Percentiles rank a stretch among this genome's conserved stretches.
These are phyloP conservation scores for Epizoanthus stellaris DNA, from an alignment of 92 coral and sea anemone genomes.

Conservation along the genomic window DNA sequence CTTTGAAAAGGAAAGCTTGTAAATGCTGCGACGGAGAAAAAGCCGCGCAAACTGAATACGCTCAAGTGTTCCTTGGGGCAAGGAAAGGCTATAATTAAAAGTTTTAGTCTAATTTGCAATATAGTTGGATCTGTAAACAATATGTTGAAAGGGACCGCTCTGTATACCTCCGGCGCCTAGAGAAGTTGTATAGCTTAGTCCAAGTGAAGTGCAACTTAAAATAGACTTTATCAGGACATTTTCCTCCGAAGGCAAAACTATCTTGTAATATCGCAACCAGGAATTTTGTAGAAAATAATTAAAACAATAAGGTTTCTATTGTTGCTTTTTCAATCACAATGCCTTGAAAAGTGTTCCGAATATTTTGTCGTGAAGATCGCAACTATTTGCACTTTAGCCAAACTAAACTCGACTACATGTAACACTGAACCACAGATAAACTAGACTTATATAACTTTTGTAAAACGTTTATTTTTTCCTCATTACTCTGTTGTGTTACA, in stretches of 20 bases:
- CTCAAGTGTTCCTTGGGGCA: constrained; percentile 47
- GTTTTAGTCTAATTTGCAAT: constrained; percentile 88
- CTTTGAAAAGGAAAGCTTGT: constrained; percentile 8
- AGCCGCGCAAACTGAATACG: constrained; percentile 15
- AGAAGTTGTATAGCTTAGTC: constrained; percentile 33
- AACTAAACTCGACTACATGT: neutral
- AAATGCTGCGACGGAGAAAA: neutral
- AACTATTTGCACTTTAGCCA: neutral
- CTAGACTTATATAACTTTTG: constrained; percentile 10
- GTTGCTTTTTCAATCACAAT: neutral
- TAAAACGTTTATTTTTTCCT: constrained; percentile 18
- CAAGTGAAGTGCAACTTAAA: constrained; percentile 37
- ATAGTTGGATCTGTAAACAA: constrained; percentile 93
- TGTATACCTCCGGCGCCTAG: constrained; percentile 42
- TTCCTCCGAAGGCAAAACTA: neutral
- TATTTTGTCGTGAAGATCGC: neutral
- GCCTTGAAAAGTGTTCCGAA: neutral
- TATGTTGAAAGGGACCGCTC: constrained; percentile 87
- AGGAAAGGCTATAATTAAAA: constrained; percentile 70
- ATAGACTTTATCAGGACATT: neutral
- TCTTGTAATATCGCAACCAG: neutral
- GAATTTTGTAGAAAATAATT: neutral
- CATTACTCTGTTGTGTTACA: neutral
- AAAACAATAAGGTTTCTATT: neutral
- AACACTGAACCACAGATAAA: neutral